Percentiles rank a stretch among this genome's conserved stretches.
These are phyloP conservation scores for Morone saxatilis DNA, from an alignment of 2,113 vertebrate genomes.

Conservation along the genomic window DNA sequence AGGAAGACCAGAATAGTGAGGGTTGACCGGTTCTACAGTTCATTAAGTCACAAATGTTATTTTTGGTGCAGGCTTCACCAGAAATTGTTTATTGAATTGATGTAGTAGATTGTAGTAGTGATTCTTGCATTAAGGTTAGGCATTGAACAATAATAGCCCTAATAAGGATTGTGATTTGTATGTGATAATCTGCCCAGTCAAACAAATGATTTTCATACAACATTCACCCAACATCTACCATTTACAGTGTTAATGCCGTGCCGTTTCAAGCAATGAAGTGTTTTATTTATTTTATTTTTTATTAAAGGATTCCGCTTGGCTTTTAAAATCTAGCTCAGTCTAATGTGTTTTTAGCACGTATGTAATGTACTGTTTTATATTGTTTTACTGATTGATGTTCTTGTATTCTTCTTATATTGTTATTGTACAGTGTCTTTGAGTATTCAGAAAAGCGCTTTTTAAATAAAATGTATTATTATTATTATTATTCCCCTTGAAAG, in stretches of 20 bases:
- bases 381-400: no score
- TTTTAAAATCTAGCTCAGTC: no score
- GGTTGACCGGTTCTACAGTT: not conserved
- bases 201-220: not conserved
- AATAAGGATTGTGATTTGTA: not conserved
- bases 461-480: no score
- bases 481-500: no score
- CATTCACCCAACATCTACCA: not conserved
- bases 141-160: not conserved
- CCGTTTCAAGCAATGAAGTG: not conserved
- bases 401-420: no score
- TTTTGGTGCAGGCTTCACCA: not conserved
- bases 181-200: not conserved
- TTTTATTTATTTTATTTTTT: not conserved
- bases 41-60: not conserved
- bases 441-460: no score
- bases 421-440: no score
- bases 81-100: not conserved
- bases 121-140: not conserved
- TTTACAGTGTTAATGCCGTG: not conserved
- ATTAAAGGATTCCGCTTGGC: no score
- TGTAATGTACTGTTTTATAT: no score
- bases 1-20: not conserved
- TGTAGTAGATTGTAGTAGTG: not conserved
- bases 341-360: no score